Percentiles rank a stretch among this genome's conserved stretches.
Conservation (phyloP, 2,797 vertebrate species). For the Sciurus carolinensis region DNA sequence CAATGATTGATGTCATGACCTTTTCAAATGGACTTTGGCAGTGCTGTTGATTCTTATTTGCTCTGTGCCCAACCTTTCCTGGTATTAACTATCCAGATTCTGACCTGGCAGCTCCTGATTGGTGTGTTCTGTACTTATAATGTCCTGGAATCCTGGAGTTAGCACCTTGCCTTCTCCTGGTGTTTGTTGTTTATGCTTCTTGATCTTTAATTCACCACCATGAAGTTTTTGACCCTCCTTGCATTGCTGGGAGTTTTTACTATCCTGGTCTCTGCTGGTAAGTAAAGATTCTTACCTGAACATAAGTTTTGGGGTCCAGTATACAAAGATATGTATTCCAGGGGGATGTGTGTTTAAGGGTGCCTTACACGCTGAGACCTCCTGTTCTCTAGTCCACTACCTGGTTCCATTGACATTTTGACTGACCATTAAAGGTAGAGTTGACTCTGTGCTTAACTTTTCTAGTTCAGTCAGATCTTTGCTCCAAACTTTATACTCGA, state of each 20-base stretch:
- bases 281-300: background rate
- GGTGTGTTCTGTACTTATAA: background rate
- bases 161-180: background rate
- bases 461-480: background rate
- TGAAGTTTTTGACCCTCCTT: slow-evolving; percentile 7
- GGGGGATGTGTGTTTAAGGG: background rate
- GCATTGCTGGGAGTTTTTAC: background rate
- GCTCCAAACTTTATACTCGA: background rate
- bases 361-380: background rate
- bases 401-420: background rate
- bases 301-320: background rate
- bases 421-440: background rate
- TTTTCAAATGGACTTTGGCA: background rate
- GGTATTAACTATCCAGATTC: background rate
- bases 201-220: background rate
- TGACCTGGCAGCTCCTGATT: background rate
- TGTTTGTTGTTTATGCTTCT: background rate
- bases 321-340: background rate
- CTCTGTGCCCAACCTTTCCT: background rate
- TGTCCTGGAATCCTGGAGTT: too few species aligned
- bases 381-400: accelerated
- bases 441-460: background rate
- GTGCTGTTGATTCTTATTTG: background rate
- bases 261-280: slow-evolving; percentile 10
- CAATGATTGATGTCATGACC: background rate